phyloP scores from a whole-genome alignment of 1,140 invertebrate species.

The Palaemon carinicauda region DNA sequence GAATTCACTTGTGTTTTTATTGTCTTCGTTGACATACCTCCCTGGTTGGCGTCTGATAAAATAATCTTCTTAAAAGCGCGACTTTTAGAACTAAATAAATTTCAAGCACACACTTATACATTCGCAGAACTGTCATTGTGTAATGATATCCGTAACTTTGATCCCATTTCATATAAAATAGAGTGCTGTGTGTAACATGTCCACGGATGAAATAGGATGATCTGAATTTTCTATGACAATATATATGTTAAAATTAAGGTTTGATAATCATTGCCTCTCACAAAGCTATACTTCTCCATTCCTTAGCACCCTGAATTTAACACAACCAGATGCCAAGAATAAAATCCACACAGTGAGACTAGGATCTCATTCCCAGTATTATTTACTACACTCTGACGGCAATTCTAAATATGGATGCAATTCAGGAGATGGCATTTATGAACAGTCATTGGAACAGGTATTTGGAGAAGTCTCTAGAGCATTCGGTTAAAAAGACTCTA shows the following conservation, averaged over 20 bases:
- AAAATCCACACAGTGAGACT: constrained; percentile 27
- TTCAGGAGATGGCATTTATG: constrained; percentile 14
- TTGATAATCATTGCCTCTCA: neutral
- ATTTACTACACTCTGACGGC: constrained; percentile 39
- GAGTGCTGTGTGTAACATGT: too few species aligned
- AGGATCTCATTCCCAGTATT: constrained; percentile 26
- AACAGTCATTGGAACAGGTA: constrained; percentile 20
- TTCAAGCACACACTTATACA: too few species aligned
- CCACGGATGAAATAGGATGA: too few species aligned
- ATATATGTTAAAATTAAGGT: neutral
- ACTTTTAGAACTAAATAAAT: too few species aligned
- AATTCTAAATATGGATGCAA: constrained; percentile 38
- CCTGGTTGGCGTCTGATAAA: too few species aligned
- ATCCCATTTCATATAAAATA: too few species aligned
- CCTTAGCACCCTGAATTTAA: constrained; percentile 48
- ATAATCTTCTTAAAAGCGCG: too few species aligned
- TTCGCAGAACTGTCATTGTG: too few species aligned
- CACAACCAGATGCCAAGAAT: constrained; percentile 31
- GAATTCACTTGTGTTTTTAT: too few species aligned
- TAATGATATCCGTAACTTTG: too few species aligned
- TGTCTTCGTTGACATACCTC: too few species aligned
- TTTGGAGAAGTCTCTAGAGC: neutral
- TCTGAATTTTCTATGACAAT: neutral
- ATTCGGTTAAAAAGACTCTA: constrained; percentile 40
- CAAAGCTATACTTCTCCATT: neutral